A percentile compares a stretch with the other conserved stretches of the same genome.
phyloP scores from a whole-genome alignment of 2,113 vertebrate species.

The Cichladusa arquata region DNA sequence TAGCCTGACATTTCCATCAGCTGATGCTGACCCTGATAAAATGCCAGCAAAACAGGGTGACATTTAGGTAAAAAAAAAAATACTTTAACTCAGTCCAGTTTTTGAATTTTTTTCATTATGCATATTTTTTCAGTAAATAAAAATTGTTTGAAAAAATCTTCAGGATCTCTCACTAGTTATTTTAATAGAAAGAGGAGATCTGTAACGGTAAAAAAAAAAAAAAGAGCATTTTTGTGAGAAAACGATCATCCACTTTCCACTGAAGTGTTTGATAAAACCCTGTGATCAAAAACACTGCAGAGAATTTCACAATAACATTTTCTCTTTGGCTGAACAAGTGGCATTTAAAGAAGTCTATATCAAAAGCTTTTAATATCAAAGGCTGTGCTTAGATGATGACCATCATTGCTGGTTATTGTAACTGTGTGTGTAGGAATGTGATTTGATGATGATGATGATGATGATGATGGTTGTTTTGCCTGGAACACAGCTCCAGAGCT shows the following conservation, averaged over 20 bases:
- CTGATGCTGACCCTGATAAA: background rate
- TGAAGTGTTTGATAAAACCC: background rate
- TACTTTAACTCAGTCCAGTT: background rate
- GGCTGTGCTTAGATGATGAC: background rate
- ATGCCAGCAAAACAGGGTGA: background rate
- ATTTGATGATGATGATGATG: background rate
- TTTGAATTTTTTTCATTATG: background rate
- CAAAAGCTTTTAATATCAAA: background rate
- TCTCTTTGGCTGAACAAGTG: background rate
- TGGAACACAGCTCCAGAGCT: background rate
- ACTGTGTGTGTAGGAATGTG: background rate
- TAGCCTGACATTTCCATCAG: background rate
- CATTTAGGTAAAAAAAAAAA: background rate
- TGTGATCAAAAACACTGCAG: background rate
- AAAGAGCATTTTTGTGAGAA: background rate
- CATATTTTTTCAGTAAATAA: background rate
- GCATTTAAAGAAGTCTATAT: background rate
- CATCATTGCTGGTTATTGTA: background rate
- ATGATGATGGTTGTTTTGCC: background rate
- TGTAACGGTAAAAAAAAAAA: background rate
- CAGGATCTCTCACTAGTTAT: background rate
- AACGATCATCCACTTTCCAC: background rate
- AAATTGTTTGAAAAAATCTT: background rate
- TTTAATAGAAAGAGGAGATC: background rate
- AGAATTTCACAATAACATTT: background rate